Evolutionary conservation across 2,797 vertebrate genomes (phyloP), one percentile per base, ranked within the genome.

Genomic region (Stomatorhinus walkeri): DNA sequence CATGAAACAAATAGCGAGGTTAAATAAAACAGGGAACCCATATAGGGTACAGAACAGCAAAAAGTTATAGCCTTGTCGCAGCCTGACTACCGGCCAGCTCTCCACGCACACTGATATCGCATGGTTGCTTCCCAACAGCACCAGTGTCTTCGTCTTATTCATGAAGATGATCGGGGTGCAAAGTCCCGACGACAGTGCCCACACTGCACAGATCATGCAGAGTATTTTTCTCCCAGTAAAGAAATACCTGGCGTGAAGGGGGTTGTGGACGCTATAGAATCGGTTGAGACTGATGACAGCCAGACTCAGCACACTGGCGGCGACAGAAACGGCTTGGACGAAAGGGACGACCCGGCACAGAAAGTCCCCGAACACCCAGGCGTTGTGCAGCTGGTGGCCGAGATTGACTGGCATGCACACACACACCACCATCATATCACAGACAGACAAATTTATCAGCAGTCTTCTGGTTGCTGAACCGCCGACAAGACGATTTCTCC

Each of bases 371-470:
- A 95, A 94, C 64, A 94, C 93, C 94, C 94, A 95, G 2, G 91
- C 94, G 87, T 93, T 93, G 90, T 94, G 93, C 4, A 95, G 92
- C 91, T 95, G 93, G 79, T 93, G 94, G 3, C 92, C 93, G 43
- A 94, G 91, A 49, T 93, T 95, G 0, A 94, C 94, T 0, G 94
- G 94, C 94, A 95, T 95, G 88, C 94, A 95, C 43, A 95, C 92
- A 79, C 94, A 94, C 83, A 95, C 94, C 87, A 95, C 94, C 93
- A 95, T 92, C 94, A 94, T 95, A 89, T 95, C 94, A 87, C 94
- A 95, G 9, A 93, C 90, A 9, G 94, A 94, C 90, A 95, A 89
- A 90, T 95, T 95, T 10, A 94, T 91, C 49, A 95, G 91, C 16
- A 95, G 93, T 85, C 92, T 91, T 16, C 93, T 91, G 88, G 94